These are phyloP conservation scores for Distichodus sexfasciatus DNA, from an alignment of 2,797 vertebrate species.

Conservation along the genomic window DNA sequence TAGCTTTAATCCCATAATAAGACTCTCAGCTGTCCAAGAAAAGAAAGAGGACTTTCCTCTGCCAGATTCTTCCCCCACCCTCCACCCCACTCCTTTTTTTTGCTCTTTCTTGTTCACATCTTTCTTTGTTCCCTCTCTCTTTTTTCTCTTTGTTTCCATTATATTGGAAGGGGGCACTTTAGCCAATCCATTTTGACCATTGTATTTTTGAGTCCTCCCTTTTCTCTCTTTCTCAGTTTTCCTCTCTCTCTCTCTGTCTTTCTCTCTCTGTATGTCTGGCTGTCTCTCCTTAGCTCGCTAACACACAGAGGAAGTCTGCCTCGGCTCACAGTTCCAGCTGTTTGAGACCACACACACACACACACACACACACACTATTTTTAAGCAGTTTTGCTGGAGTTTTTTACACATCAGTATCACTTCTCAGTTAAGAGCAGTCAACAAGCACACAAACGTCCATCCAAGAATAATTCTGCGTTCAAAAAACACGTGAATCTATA, in stretches of 20 bases:
- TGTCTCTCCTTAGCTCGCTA: slow-evolving; percentile 43
- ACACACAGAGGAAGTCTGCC: slow-evolving; percentile 53
- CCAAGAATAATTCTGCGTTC: too few species aligned
- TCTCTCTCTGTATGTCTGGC: slow-evolving; percentile 28
- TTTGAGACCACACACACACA: slow-evolving; percentile 48
- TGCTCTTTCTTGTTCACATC: slow-evolving; percentile 22
- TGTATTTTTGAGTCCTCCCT: slow-evolving; percentile 23
- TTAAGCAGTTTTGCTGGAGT: too few species aligned
- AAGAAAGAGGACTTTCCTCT: slow-evolving; percentile 77
- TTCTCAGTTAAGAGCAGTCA: too few species aligned
- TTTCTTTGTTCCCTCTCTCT: slow-evolving; percentile 34
- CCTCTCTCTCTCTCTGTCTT: slow-evolving; percentile 39
- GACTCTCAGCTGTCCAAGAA: slow-evolving; percentile 80
- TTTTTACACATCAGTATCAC: too few species aligned
- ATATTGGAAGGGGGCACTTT: slow-evolving; percentile 45
- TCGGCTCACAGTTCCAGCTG: slow-evolving; percentile 54
- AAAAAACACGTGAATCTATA: too few species aligned
- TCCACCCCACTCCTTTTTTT: slow-evolving; percentile 46
- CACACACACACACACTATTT: slow-evolving; percentile 26
- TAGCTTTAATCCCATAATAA: slow-evolving; percentile 83
- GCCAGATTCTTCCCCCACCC: slow-evolving; percentile 61
- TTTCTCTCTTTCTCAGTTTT: slow-evolving; percentile 39
- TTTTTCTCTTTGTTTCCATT: slow-evolving; percentile 35
- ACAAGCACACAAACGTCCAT: too few species aligned
- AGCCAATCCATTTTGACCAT: slow-evolving; percentile 42